These are phyloP conservation scores for Gasterosteus nipponicus DNA, from an alignment of 2,113 vertebrate genomes.

Conservation along the genomic window DNA sequence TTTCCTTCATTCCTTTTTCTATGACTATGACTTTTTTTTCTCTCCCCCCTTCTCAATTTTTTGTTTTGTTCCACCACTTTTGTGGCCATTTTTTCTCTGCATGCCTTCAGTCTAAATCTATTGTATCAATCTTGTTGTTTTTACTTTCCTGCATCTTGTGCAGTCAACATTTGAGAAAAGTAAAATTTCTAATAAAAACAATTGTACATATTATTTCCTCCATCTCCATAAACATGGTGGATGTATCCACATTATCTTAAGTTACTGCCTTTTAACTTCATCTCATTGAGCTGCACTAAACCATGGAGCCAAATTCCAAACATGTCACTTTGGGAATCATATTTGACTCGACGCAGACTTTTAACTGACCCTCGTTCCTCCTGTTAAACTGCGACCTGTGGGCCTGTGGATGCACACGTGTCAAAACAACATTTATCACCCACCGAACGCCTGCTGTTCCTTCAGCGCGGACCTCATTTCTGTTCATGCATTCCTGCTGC, in stretches of 20 bases:
- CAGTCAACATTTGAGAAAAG: not conserved
- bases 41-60: not conserved
- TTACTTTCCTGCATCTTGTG: not conserved
- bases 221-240: not conserved
- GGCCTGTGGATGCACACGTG: constrained; percentile 61
- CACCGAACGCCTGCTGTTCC: constrained; percentile 41
- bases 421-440: constrained; percentile 77
- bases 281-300: constrained; percentile 12
- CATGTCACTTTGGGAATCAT: constrained; percentile 56
- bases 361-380: constrained; percentile 51
- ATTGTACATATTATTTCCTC: not conserved
- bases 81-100: too few species aligned
- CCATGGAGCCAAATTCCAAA: constrained; percentile 35
- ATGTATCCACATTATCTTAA: not conserved
- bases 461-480: constrained; percentile 15
- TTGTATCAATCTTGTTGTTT: not conserved
- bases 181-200: not conserved
- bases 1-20: not conserved
- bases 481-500: constrained; percentile 23
- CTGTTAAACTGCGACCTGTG: constrained; percentile 62
- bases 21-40: not conserved
- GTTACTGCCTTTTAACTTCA: not conserved
- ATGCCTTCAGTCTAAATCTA: not conserved
- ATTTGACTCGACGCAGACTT: constrained; percentile 63
- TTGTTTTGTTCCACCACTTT: not conserved